Base-by-base conservation (phyloP, 2,888 invertebrate species). In the Agrotis segetum region DNA sequence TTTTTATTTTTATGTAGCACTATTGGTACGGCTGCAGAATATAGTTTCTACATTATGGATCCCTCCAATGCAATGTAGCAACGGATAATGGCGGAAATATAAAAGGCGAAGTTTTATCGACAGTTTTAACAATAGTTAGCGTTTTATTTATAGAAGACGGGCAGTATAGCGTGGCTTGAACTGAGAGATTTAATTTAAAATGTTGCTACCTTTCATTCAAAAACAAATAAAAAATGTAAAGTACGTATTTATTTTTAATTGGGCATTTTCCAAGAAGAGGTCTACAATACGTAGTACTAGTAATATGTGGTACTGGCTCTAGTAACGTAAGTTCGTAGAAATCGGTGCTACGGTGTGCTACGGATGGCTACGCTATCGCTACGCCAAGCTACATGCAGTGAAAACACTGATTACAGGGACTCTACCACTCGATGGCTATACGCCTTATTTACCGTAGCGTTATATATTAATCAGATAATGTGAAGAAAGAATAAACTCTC, bases 31-130 rank as follows among this genome's bases (percentile, higher is more conserved):
- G 58, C 17, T 68, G 44, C 52, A 59, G 50, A 77, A 69, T 53
- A 77, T 21, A 21, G 53, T 70, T 59, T n/a, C 29, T 61, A 47
- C 17, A 69, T 73, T 68, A 71, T 52, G 52, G 52, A 44, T 71
- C 19, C 56, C 19, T 17, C 34, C 40, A 63, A 44, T 46, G 49
- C 56, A 63, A 44, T 34, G 49, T 50, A 19, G 62, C 52, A 53
- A 29, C 19, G 59, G 46, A 24, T 50, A 50, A 13, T 46, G n/a
- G 7, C 24, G 17, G 49, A 24, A 74, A 40, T 47, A 56, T 61
- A 50, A 71, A 55, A 14, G 21, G 7, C 3, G 4, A 66, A 21
- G n/a, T 19, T 58, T 58, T 49, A 69, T 76, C 21, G 49, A 58
- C 34, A 40, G 46, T 58, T 58, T 56, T 52, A 40, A 50, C 21